A percentile compares a stretch with the other conserved stretches of the same genome.
phyloP scores from a whole-genome alignment of 2,113 vertebrate species.

The Mus spicilegus region DNA sequence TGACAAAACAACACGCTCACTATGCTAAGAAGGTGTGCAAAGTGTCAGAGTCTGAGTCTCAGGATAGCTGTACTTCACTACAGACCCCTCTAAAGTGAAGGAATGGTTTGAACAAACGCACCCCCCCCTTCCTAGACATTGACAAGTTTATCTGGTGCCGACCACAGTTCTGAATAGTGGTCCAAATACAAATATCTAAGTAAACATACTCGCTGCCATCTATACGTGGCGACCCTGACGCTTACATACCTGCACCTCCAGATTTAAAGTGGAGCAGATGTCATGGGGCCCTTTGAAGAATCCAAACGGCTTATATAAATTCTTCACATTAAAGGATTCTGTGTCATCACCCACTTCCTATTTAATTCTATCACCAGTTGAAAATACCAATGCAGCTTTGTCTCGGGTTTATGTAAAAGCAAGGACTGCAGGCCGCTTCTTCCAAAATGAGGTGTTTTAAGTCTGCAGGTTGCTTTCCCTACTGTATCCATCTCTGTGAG shows the following conservation, averaged over 20 bases:
- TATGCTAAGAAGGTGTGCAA: background rate
- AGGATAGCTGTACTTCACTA: background rate
- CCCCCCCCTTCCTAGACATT: background rate
- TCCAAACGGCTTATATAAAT: slow-evolving; percentile 67
- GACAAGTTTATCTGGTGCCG: background rate
- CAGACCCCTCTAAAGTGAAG: background rate
- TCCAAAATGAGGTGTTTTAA: background rate
- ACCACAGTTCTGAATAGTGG: slow-evolving; percentile 24
- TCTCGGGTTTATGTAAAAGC: slow-evolving; percentile 4
- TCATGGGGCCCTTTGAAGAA: slow-evolving; percentile 56
- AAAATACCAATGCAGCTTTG: slow-evolving; percentile 68
- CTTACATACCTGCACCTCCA: slow-evolving; percentile 56
- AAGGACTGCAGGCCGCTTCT: background rate
- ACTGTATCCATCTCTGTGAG: background rate
- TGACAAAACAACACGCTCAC: background rate
- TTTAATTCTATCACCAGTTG: slow-evolving; percentile 64
- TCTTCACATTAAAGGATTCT: slow-evolving; percentile 54
- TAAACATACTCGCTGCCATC: slow-evolving; percentile 47
- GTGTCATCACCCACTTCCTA: slow-evolving; percentile 36
- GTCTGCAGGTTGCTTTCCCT: background rate
- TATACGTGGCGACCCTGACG: slow-evolving; percentile 43
- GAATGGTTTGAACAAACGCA: background rate
- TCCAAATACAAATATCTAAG: slow-evolving; percentile 28
- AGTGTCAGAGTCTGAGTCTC: background rate
- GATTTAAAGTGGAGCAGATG: slow-evolving; percentile 62